Evolutionary conservation across 2,113 vertebrate genomes (phyloP).

Genomic region (Cephalopterus ornatus): DNA sequence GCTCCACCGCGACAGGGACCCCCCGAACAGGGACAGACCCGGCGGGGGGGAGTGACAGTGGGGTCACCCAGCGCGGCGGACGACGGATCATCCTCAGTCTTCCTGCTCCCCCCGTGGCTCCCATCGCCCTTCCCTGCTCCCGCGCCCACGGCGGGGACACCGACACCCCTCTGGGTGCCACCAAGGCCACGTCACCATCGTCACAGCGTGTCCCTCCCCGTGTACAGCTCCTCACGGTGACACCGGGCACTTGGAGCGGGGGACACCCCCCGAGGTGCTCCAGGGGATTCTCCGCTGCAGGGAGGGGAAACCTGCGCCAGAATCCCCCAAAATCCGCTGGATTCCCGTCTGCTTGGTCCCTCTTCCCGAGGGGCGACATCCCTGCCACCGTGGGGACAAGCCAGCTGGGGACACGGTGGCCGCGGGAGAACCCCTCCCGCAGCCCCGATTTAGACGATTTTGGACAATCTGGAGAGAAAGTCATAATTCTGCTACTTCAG

Average conservation of each 20-base stretch:
- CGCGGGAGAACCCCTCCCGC: not conserved
- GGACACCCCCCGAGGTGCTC: not conserved
- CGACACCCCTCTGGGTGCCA: not conserved
- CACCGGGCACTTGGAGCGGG: not conserved
- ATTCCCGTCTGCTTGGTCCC: not conserved
- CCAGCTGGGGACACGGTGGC: not conserved
- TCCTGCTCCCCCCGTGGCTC: not conserved
- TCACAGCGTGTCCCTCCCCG: not conserved
- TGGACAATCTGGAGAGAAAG: conserved; percentile 53
- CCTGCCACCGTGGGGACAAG: not conserved
- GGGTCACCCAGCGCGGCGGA: not conserved
- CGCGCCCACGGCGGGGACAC: not conserved
- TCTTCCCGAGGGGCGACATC: not conserved
- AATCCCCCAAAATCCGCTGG: not conserved
- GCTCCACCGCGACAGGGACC: not conserved
- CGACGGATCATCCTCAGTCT: conserved; percentile 21
- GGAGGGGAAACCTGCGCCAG: not conserved
- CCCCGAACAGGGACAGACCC: not conserved
- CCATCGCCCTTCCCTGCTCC: not conserved
- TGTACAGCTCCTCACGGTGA: not conserved
- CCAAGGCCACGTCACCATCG: not conserved
- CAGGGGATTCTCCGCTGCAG: not conserved
- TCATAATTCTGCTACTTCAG: conserved; percentile 47
- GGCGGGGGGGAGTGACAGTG: not conserved
- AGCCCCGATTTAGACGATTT: not conserved